Conservation (phyloP, 2,888 invertebrate genomes). For the Scotopteryx bipunctaria region DNA sequence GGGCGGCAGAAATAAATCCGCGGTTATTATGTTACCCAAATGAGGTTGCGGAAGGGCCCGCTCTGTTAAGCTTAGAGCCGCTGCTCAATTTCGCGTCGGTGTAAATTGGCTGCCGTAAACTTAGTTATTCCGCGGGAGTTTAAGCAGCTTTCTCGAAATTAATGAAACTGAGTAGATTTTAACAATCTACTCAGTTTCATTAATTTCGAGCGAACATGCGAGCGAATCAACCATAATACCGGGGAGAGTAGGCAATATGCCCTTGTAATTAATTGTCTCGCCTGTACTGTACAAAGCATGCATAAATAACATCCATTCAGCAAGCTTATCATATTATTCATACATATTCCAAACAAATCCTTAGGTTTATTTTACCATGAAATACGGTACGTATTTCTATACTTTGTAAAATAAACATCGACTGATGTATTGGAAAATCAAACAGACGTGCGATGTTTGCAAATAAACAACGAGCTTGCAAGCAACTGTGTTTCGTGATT, state of each 20-base stretch:
- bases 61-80: constrained; percentile 66
- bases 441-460: constrained; percentile 65
- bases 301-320: neutral
- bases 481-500: constrained; percentile 78
- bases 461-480: constrained; percentile 69
- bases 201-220: too few species aligned
- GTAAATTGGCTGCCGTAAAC: constrained; percentile 72
- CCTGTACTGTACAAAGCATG: neutral
- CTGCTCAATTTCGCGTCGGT: constrained; percentile 74
- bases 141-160: constrained; percentile 56
- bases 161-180: constrained; percentile 39
- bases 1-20: constrained; percentile 80
- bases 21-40: constrained; percentile 81
- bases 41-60: constrained; percentile 75
- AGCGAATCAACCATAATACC: constrained; percentile 19
- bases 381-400: constrained; percentile 39
- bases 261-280: neutral
- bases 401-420: constrained; percentile 63
- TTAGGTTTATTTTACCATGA: constrained; percentile 3
- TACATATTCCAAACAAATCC: neutral
- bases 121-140: constrained; percentile 65
- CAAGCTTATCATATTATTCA: neutral
- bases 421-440: constrained; percentile 65
- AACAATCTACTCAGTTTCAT: too few species aligned
- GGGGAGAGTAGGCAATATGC: neutral